Conservation (phyloP, 37 sponge, comb jelly and placozoan species). For the Spongilla lacustris region DNA sequence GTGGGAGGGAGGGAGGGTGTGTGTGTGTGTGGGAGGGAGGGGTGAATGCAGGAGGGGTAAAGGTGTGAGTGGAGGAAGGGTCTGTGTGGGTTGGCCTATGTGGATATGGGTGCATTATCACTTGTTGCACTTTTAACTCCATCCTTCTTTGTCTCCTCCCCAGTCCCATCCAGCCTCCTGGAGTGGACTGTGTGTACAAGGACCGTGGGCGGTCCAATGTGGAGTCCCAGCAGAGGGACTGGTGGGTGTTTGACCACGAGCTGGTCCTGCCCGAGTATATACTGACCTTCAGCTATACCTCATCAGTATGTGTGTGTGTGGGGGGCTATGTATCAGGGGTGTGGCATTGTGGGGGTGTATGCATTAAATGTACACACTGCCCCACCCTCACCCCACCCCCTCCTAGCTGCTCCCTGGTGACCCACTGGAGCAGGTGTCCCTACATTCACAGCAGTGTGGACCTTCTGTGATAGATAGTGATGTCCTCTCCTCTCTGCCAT, state of each 20-base stretch:
- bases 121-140: too few species aligned
- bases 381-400: too few species aligned
- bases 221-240: conserved; percentile 43
- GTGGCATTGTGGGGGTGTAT: neutral
- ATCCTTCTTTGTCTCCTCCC: too few species aligned
- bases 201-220: neutral
- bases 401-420: too few species aligned
- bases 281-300: conserved; percentile 27
- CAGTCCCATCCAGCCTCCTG: too few species aligned
- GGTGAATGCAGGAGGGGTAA: too few species aligned
- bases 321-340: neutral
- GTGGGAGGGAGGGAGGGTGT: neutral
- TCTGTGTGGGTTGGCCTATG: neutral
- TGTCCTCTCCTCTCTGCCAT: too few species aligned
- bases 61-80: too few species aligned
- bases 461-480: neutral
- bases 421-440: too few species aligned
- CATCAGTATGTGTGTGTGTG: neutral
- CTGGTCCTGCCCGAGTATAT: conserved; percentile 80
- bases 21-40: too few species aligned
- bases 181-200: conserved; percentile 7
- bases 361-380: neutral
- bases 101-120: neutral
- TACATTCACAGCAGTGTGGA: neutral
- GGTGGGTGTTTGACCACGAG: conserved; percentile 51